Evolutionary conservation across 2,113 vertebrate species (phyloP).

Genomic region (Varanus komodoensis): DNA sequence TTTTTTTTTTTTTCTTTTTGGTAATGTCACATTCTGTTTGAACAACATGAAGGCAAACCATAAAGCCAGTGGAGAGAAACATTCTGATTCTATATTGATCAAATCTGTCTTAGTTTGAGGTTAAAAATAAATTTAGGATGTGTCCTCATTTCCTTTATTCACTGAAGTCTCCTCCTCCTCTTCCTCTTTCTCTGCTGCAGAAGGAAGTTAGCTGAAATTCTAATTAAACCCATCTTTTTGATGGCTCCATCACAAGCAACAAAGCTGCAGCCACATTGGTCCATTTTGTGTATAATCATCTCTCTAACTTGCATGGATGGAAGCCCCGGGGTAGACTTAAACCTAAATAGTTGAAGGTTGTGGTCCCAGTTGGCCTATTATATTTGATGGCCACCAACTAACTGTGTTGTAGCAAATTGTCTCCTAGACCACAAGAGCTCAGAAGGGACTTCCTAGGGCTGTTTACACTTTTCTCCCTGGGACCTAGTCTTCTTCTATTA

Average conservation of each 20-base stretch:
- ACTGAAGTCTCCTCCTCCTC: neutral
- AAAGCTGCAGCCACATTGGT: conserved; percentile 7
- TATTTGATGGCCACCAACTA: neutral
- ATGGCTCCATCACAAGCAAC: neutral
- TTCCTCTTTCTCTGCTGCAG: neutral
- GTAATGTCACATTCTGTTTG: neutral
- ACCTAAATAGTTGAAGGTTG: neutral
- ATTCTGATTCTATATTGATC: neutral
- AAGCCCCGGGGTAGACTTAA: neutral
- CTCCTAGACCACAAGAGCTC: conserved; percentile 1
- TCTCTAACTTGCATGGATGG: neutral
- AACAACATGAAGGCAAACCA: neutral
- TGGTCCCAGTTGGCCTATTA: conserved; percentile 4
- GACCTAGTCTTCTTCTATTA: neutral
- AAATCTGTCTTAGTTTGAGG: conserved; percentile 24
- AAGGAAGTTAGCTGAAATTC: conserved; percentile 20
- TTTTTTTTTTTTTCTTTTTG: neutral
- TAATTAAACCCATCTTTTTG: conserved; percentile 7
- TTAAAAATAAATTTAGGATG: neutral
- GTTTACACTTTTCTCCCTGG: neutral
- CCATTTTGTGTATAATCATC: neutral
- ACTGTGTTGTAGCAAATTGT: conserved; percentile 25
- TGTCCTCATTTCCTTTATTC: conserved; percentile 8
- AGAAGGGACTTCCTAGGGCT: neutral
- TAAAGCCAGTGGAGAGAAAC: neutral